Base-by-base conservation (phyloP, 2,888 invertebrate genomes). In the Nomada lathburiana region DNA sequence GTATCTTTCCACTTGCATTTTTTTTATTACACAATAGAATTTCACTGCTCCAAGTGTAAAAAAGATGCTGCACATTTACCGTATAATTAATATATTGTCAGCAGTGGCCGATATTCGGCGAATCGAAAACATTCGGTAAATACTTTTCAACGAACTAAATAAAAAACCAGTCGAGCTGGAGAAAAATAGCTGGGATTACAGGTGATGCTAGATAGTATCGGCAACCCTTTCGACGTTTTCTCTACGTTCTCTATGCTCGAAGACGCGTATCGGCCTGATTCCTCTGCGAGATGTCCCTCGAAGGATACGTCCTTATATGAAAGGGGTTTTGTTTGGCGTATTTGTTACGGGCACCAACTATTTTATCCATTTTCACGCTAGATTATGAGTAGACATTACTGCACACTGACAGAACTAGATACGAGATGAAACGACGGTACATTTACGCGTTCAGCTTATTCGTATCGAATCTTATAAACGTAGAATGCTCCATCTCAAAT, bases 291-390 rank as follows among this genome's bases (percentile, higher is more conserved):
- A 57, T 76, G 77, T 85, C 83, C 83, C 78, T 85, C 87, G 79
- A 79, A 86, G 81, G 87, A 87, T 78, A 29, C 69, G 64, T 87
- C 70, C 72, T 69, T 64, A 70, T 70, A 64, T 77, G 79, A 63
- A 55, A 70, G 86, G 86, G 86, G 86, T 85, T 73, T 86, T 85
- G 62, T 79, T 86, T 87, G 87, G 85, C 85, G 77, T 85, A 52
- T 20, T 60, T 23, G 18, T 44, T 74, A 80, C 60, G 64, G 82
- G 50, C 84, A 74, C n/a, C 64, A 57, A 70, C 63, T 78, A 75
- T 23, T 68, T 76, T 42, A 53, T 52, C 62, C 78, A 77, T 42
- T 72, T 62, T 75, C 67, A 65, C 23, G 55, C 62, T 86, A 82
- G 20, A 64, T 62, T 60, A 57, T 52, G 72, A 64, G 50, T 65